Evolutionary conservation across 1,140 invertebrate genomes (phyloP).

Genomic region (Pseudomyrmex dendroicus): DNA sequence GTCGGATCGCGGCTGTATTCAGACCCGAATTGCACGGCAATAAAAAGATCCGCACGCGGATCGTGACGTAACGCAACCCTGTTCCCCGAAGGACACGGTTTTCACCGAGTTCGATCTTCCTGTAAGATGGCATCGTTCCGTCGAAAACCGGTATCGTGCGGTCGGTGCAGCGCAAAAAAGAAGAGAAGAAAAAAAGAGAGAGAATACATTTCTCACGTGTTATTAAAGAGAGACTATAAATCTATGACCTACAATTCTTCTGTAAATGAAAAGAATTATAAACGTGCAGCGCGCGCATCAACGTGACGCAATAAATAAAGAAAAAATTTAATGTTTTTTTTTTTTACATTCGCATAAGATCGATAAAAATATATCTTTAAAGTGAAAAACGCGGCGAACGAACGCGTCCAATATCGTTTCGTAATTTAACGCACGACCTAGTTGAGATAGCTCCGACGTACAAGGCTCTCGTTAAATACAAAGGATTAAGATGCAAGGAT

Average conservation of each 20-base stretch:
- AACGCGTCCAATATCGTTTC: not conserved
- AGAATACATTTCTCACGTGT: no score
- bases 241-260: no score
- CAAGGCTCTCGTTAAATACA: not conserved
- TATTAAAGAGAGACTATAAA: no score
- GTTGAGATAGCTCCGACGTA: not conserved
- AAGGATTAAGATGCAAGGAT: constrained; percentile 25
- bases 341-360: no score
- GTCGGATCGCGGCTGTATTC: constrained; percentile 15
- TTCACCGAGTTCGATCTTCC: constrained; percentile 73
- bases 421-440: not conserved
- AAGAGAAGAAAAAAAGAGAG: constrained; percentile 2
- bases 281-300: no score
- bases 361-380: no score
- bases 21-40: constrained; percentile 29
- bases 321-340: no score
- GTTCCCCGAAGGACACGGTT: constrained; percentile 71
- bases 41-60: constrained; percentile 30
- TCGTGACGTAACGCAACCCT: constrained; percentile 71
- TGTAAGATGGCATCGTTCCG: constrained; percentile 72
- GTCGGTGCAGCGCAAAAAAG: not conserved
- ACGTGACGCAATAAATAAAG: no score
- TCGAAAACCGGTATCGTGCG: constrained; percentile 65
- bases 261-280: no score
- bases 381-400: no score